Evolutionary conservation across 2,113 vertebrate genomes (phyloP).

Genomic region (Anguilla japonica): DNA sequence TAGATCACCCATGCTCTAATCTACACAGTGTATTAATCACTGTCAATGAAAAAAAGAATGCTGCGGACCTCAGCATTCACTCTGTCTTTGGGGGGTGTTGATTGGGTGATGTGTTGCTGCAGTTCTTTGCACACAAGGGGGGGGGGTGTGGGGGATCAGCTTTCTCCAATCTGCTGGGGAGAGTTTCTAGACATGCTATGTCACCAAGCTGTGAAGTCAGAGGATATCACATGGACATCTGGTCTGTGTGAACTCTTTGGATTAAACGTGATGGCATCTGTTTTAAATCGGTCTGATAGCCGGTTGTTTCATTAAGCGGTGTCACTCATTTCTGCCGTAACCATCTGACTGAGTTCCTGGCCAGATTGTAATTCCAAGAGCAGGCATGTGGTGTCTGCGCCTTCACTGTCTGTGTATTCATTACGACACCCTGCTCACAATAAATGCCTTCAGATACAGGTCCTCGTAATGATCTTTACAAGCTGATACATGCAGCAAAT

Average conservation of each 20-base stretch:
- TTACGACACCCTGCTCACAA: background rate
- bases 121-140: background rate
- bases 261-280: constrained; percentile 13
- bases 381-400: background rate
- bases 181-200: background rate
- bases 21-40: background rate
- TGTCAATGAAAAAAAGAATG: background rate
- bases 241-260: constrained; percentile 16
- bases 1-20: background rate
- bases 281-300: background rate
- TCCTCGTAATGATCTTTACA: background rate
- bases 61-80: background rate
- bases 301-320: background rate
- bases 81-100: background rate
- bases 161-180: constrained; percentile 8
- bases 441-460: background rate
- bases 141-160: background rate
- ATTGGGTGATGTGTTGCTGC: background rate
- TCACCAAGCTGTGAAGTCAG: background rate
- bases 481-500: background rate
- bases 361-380: constrained; percentile 5
- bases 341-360: background rate
- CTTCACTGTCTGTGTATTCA: constrained; percentile 8
- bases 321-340: background rate
- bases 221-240: constrained; percentile 14